These are phyloP conservation scores for Bovichtus variegatus DNA, from an alignment of 2,797 vertebrate genomes.

Conservation along the genomic window DNA sequence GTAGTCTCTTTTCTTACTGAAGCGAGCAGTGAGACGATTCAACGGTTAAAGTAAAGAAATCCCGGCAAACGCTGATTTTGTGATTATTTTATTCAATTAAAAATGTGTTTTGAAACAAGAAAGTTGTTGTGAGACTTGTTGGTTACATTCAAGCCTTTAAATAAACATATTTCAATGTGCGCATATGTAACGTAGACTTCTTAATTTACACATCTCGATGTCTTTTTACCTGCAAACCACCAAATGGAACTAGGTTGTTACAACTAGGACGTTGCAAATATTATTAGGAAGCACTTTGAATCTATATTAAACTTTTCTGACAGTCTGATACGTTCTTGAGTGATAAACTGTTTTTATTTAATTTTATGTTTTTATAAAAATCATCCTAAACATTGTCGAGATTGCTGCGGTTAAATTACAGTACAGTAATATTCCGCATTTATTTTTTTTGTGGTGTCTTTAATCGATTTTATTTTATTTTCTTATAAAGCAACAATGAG, in stretches of 20 bases:
- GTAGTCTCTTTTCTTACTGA: neutral
- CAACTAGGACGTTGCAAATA: neutral
- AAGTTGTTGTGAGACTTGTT: neutral
- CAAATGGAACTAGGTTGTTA: too few relatives aligned
- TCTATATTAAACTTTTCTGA: neutral
- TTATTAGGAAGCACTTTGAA: too few relatives aligned
- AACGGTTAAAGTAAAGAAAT: neutral
- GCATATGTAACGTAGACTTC: neutral
- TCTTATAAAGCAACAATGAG: too few relatives aligned
- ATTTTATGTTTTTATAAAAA: neutral
- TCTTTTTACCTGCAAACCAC: neutral
- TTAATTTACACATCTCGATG: neutral
- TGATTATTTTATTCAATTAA: neutral
- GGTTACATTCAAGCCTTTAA: neutral
- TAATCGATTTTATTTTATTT: too few relatives aligned
- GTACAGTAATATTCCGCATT: neutral
- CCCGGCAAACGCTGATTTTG: neutral
- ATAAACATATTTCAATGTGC: neutral
- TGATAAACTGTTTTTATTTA: neutral
- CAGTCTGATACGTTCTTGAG: neutral
- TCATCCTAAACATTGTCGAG: neutral
- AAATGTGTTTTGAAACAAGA: neutral
- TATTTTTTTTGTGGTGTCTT: neutral
- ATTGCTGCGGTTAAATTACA: neutral
- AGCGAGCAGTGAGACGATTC: neutral